These are phyloP conservation scores for Pollenia griseotomentosa DNA, from an alignment of 2,888 invertebrate genomes.

Conservation along the genomic window DNA sequence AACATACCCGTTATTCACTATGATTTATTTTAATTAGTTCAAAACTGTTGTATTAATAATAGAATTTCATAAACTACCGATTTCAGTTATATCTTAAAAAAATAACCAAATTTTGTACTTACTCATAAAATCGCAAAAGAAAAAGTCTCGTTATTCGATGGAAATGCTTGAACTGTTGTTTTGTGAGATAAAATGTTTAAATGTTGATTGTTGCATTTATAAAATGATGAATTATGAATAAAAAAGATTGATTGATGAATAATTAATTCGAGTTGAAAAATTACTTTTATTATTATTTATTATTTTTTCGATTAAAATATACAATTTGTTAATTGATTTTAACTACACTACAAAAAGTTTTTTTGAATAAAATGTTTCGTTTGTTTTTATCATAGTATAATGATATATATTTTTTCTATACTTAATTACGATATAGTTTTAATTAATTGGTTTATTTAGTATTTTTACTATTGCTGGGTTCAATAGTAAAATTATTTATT, in stretches of 20 bases:
- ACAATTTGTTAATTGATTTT: conserved; percentile 76
- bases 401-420: conserved; percentile 51
- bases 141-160: neutral
- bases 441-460: conserved; percentile 30
- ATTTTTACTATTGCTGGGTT: neutral
- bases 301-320: conserved; percentile 61
- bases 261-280: neutral
- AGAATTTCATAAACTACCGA: no score
- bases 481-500: conserved; percentile 30
- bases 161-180: neutral
- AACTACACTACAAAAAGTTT: conserved; percentile 78
- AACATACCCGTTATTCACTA: neutral
- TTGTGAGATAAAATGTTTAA: conserved; percentile 2
- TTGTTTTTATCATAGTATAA: conserved; percentile 46
- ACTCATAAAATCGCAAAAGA: neutral
- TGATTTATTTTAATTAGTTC: no score
- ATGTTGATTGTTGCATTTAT: conserved; percentile 13
- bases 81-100: neutral
- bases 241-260: neutral
- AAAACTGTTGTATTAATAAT: no score
- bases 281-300: conserved; percentile 37
- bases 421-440: conserved; percentile 52
- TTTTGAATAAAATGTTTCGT: conserved; percentile 73
- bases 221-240: neutral
- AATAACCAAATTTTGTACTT: neutral